Conservation (phyloP, 2,888 invertebrate genomes). For the Pilophorus perplexus region DNA sequence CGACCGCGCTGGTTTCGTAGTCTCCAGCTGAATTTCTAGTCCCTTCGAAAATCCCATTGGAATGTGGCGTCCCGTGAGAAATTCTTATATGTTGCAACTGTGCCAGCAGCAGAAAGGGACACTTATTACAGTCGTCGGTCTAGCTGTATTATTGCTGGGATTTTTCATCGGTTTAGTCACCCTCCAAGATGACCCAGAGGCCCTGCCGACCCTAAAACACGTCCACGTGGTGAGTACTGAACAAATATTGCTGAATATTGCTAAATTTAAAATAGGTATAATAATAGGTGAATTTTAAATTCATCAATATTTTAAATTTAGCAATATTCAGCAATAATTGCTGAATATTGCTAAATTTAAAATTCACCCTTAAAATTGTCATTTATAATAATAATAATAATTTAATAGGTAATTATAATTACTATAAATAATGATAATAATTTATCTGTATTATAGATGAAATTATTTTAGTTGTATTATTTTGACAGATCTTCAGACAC, state of each 20-base stretch:
- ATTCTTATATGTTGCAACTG: conserved; percentile 3
- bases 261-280: background rate
- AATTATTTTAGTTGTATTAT: too few species aligned
- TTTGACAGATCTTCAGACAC: conserved; percentile 73
- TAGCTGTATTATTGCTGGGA: conserved; percentile 32
- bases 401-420: too few species aligned
- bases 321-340: background rate
- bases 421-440: too few species aligned
- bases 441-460: too few species aligned
- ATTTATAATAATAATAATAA: background rate
- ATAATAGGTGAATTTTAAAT: background rate
- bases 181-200: conserved; percentile 1
- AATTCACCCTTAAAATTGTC: background rate
- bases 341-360: background rate
- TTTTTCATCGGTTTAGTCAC: conserved; percentile 42
- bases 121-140: conserved; percentile 40
- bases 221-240: conserved; percentile 53
- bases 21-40: too few species aligned
- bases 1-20: too few species aligned
- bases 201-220: conserved; percentile 26
- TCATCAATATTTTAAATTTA: background rate
- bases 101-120: conserved; percentile 30
- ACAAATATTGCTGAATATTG: background rate
- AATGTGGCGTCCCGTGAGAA: background rate
- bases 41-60: too few species aligned